These are phyloP conservation scores for Bellardia pandia DNA, from an alignment of 2,888 invertebrate genomes.

Conservation along the genomic window DNA sequence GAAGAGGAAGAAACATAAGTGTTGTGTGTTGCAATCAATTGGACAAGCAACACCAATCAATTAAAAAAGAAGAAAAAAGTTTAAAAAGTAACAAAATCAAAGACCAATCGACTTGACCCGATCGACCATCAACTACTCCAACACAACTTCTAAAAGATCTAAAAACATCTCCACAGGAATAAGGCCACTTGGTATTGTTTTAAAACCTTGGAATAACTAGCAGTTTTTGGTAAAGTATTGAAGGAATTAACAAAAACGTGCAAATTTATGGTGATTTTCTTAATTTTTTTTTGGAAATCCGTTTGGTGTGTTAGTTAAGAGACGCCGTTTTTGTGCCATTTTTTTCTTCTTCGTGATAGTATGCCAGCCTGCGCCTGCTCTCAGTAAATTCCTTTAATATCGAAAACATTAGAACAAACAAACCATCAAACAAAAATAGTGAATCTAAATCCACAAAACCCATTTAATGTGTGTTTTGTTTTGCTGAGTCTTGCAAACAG, in stretches of 20 bases:
- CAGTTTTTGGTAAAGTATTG: slow-evolving; percentile 8
- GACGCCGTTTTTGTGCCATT: slow-evolving; percentile 73
- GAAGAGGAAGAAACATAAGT: slow-evolving; percentile 55
- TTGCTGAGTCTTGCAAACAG: slow-evolving; percentile 12
- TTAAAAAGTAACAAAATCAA: slow-evolving; percentile 61
- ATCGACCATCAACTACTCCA: slow-evolving; percentile 39
- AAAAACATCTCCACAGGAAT: slow-evolving; percentile 13
- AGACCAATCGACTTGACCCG: slow-evolving; percentile 44
- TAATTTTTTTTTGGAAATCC: slow-evolving; percentile 42
- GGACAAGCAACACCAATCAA: slow-evolving; percentile 64
- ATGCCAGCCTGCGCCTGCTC: slow-evolving; percentile 70
- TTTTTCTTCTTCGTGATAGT: slow-evolving; percentile 61
- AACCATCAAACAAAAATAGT: slow-evolving; percentile 22
- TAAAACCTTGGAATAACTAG: slow-evolving; percentile 5
- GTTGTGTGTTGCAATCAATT: slow-evolving; percentile 67
- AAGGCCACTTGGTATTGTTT: neutral
- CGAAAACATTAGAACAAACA: slow-evolving; percentile 29
- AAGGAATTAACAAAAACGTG: slow-evolving; percentile 52
- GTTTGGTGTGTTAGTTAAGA: slow-evolving; percentile 61
- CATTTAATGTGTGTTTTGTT: slow-evolving; percentile 42
- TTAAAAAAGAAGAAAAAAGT: slow-evolving; percentile 11
- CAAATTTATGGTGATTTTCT: slow-evolving; percentile 50
- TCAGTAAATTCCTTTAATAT: slow-evolving; percentile 67
- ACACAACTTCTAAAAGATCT: slow-evolving; percentile 5
- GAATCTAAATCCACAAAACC: slow-evolving; percentile 30